A percentile compares a stretch with the other conserved stretches of the same genome.
Evolutionary conservation across 2,113 vertebrate genomes (phyloP).

Genomic region (Ramphastos sulfuratus): DNA sequence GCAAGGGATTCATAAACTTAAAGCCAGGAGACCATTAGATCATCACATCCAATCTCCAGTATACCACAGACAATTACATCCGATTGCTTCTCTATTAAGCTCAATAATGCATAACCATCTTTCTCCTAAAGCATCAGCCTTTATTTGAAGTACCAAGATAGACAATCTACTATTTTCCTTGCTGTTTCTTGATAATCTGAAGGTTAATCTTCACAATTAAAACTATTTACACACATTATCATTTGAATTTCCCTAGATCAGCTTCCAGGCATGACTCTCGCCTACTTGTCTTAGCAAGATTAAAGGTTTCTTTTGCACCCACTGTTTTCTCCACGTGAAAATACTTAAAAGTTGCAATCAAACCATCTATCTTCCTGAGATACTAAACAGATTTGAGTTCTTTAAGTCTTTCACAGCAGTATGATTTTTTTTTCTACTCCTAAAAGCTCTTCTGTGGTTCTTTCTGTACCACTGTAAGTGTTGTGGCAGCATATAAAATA

Average conservation of each 20-base stretch:
- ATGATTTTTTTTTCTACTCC: not conserved
- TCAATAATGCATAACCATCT: constrained; percentile 9
- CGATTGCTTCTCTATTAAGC: constrained; percentile 23
- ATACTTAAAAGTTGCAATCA: not conserved
- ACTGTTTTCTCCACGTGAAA: not conserved
- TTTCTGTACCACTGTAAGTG: not conserved
- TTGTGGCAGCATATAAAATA: not conserved
- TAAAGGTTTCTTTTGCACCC: not conserved
- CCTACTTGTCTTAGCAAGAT: not conserved
- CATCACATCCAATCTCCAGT: constrained; percentile 7
- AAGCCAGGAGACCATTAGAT: constrained; percentile 28
- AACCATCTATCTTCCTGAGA: not conserved
- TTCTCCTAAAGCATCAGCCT: not conserved
- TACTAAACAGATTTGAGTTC: not conserved
- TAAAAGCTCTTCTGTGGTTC: not conserved
- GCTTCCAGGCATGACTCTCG: accelerated
- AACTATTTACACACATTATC: not conserved
- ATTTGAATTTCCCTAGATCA: not conserved
- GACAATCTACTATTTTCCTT: not conserved
- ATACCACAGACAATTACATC: constrained; percentile 18
- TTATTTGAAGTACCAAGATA: not conserved
- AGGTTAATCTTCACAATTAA: not conserved
- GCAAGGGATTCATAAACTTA: constrained; percentile 4
- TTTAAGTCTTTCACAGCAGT: not conserved
- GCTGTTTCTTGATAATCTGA: not conserved